Base-by-base conservation (phyloP, 2,113 vertebrate genomes). In the Taxidea taxus region DNA sequence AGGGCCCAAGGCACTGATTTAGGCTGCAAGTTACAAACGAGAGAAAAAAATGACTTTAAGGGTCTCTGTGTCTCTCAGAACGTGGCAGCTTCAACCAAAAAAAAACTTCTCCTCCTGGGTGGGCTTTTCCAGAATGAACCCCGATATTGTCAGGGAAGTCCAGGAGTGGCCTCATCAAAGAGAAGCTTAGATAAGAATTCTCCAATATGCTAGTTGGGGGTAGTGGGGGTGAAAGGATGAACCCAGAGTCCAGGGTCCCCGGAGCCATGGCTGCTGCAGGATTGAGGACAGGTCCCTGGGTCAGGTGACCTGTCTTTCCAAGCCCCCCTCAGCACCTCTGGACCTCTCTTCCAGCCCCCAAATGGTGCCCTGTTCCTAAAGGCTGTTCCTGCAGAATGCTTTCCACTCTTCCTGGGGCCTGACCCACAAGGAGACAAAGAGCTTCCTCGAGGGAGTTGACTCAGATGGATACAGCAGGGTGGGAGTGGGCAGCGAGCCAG, bases 151-250 rank as follows among this genome's bases (percentile, higher is more conserved):
- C 98, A 99, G 99, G 98, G 98, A 98, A 97, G 98, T 99, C 98
- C 99, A 99, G 98, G 99, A 99, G 99, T 54, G 98, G 99, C 97
- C 99, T 98, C 98, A 99, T 99, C 72, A 99, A 99, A 98, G 99
- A 99, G 0, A 99, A 99, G 97, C 98, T 99, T 87, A 98, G 99
- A 99, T 99, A 99, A 97, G 98, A 21, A 14, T 44, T 51, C 58
- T 49, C 84, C 47, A 15, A 29, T 27, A 29, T 39, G 51, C 13
- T 60, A 42, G n/a, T 82, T n/a, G 42, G 4, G 58, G 72, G 4
- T 10, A 54, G 39, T 44, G 16, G 10, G 15, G 10, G 13, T 14
- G 18, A n/a, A n/a, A 60, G 31, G 29, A 21, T 23, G 29, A 62
- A 42, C 44, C 18, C 6, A 47, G 70, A 51, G 12, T 44, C 44